phyloP scores from a whole-genome alignment of 2,888 invertebrate genomes.

The Coecobrya sp. region DNA sequence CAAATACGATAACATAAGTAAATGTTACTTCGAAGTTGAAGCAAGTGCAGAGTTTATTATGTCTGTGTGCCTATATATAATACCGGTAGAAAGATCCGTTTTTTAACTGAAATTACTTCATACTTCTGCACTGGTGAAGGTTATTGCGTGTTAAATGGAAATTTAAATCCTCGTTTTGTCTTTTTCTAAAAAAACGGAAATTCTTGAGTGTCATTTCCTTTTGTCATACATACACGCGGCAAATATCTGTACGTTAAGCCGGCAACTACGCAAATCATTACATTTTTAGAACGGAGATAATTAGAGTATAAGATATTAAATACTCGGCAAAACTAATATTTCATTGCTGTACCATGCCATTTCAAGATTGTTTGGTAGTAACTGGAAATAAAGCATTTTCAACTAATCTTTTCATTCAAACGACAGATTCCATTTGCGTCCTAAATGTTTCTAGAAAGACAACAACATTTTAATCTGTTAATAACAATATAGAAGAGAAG shows the following conservation, averaged over 20 bases:
- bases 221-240: background rate
- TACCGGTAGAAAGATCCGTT: conserved; percentile 62
- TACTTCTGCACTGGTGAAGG: conserved; percentile 3
- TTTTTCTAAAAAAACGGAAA: conserved; percentile 17
- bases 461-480: too few relatives aligned
- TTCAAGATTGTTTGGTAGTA: background rate
- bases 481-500: too few relatives aligned
- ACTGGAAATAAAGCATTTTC: background rate
- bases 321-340: background rate
- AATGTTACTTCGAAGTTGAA: background rate
- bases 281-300: background rate
- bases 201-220: background rate
- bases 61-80: background rate
- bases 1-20: conserved; percentile 26
- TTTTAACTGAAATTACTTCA: conserved; percentile 47
- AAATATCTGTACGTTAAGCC: background rate
- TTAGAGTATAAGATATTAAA: background rate
- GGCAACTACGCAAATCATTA: background rate
- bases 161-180: conserved; percentile 56
- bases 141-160: conserved; percentile 67
- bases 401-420: background rate
- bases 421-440: too few relatives aligned
- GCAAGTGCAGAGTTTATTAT: background rate
- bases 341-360: background rate
- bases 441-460: too few relatives aligned